A percentile compares a stretch with the other conserved stretches of the same genome.
Conservation (phyloP, 92 coral and sea anemone genomes). For the Palythoa grandiflora region DNA sequence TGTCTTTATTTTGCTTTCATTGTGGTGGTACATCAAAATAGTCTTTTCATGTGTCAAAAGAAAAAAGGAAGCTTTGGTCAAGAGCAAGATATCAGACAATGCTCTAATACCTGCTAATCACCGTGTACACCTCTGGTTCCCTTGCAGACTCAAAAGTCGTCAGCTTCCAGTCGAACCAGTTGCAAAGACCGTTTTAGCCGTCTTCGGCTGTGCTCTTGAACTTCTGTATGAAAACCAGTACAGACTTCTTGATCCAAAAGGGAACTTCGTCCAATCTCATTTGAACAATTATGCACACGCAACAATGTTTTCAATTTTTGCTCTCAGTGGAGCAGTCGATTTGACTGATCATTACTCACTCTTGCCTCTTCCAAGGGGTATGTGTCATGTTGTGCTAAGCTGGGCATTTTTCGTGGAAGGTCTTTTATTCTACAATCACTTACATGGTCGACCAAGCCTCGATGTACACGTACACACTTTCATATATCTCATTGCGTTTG, state of each 20-base stretch:
- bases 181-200: constrained; percentile 60
- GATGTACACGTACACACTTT: constrained; percentile 81
- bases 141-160: constrained; percentile 35
- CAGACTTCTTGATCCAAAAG: constrained; percentile 64
- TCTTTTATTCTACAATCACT: constrained; percentile 76
- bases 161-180: constrained; percentile 81
- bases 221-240: constrained; percentile 62
- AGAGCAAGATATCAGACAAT: neutral
- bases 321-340: constrained; percentile 83
- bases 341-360: constrained; percentile 56
- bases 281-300: constrained; percentile 82
- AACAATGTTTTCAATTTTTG: constrained; percentile 89
- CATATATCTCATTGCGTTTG: constrained; percentile 72
- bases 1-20: constrained; percentile 60
- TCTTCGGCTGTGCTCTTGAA: constrained; percentile 70
- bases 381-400: constrained; percentile 65
- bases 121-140: constrained; percentile 26
- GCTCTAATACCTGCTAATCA: neutral
- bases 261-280: constrained; percentile 60
- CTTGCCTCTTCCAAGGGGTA: constrained; percentile 67
- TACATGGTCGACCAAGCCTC: constrained; percentile 76
- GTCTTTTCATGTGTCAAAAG: constrained; percentile 33
- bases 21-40: constrained; percentile 83
- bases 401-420: constrained; percentile 86
- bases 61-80: neutral